Base-by-base conservation (phyloP, 2,113 vertebrate species). In the Trinectes maculatus region DNA sequence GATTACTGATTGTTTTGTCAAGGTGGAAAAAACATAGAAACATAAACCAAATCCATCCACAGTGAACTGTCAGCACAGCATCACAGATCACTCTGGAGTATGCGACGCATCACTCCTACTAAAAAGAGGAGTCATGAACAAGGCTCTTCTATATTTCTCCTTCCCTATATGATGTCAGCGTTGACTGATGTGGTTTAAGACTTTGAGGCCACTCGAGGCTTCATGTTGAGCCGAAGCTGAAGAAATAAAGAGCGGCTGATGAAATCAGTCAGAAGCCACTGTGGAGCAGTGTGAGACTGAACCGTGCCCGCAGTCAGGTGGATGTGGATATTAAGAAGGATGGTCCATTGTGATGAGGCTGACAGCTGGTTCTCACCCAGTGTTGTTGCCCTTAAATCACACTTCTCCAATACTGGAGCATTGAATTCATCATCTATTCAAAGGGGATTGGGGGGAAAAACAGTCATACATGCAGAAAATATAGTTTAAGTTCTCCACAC, bases 191-290 rank as follows among this genome's bases (percentile, higher is more conserved):
- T 58, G 36, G 21, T 37, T 65, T 64, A n/a, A 58, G 22, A 44
- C 53, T 58, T 42, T 66, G 90, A 94, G 75, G 83, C 29, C 0
- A 74, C 55, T 1, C 78, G 43, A 90, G 79, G 90, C 79, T 86
- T 37, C 75, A 79, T 1, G 71, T 90, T 15, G 92, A 94, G 74
- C 82, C 71, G 69, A 89, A 93, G 1, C 55, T 92, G 12, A 84
- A 51, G 40, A 84, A 69, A 57, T 85, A 90, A 77, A 2, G 89
- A 92, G 71, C 74, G 80, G 16, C 79, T 94, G 82, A 79, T 90
- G 22, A 89, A 87, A 0, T 89, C 84, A 89, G 3, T 81, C 91
- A 24, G 82, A 88, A 33, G 84, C 43, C 1, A 10, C 19, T 28
- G 5, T 42, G 13, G 19, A 64, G 31, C 4, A n/a, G n/a, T n/a